Base-by-base conservation (phyloP, 2,797 vertebrate species). In the Brachyalestes nurse region DNA sequence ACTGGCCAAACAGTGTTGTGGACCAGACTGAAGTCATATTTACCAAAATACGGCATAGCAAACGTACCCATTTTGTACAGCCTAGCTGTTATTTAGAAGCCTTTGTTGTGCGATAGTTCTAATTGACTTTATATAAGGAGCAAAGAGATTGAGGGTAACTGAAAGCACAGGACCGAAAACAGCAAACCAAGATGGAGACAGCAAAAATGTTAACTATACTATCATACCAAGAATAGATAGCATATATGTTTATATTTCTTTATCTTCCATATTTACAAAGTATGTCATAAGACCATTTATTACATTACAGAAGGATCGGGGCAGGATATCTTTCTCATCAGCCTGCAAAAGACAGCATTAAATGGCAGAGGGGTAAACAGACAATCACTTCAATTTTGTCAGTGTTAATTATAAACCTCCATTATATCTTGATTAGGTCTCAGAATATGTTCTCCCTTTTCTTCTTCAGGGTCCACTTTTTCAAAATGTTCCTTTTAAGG, bases 161-260 rank as follows among this genome's bases (percentile, higher is more conserved):
- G n/a, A 82, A 83, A 72, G 61, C 71, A 42, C 21, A 34, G 21
- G 58, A 83, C 17, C 71, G 58, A 78, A 86, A 76, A 78, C 69
- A 67, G 69, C 65, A 80, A 57, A 53, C 51, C 51, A 82, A 65
- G 10, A 38, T 67, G 66, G n/a, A 55, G n/a, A 57, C 17, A 57
- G 8, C 69, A 83, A 64, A 65, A 5, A 62, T 64, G 45, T 72
- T 38, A 12, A 77, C 77, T 83, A 79, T 78, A 67, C 78, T 81
- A 87, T 67, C 13, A 86, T 79, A 88, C 67, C 75, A 78, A 84
- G 78, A 83, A 77, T 79, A 87, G 88, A 93, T 90, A 87, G 87
- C 70, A 79, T 90, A 83, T 83, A 75, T 72, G 89, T 89, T 90
- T 90, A 91, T 87, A 92, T 84, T 75, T 83, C 81, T 77, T 86